Evolutionary conservation across 2,888 invertebrate genomes (phyloP).

Genomic region (Nematopogon swammerdamellus): DNA sequence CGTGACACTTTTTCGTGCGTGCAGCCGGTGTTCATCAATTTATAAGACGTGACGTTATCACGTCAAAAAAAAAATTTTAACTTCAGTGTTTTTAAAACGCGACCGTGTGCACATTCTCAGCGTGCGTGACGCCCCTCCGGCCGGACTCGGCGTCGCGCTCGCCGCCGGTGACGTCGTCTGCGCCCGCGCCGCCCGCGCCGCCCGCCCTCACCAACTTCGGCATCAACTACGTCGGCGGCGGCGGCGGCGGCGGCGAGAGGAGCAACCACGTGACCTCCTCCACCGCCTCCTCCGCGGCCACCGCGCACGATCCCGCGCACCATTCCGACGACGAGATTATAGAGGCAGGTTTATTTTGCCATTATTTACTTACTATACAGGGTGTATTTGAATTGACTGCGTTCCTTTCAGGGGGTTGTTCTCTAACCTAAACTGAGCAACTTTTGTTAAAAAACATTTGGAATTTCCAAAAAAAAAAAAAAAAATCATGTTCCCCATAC

Average conservation of each 20-base stretch:
- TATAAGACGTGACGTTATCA: too few species aligned
- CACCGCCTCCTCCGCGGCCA: constrained; percentile 14
- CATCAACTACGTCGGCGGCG: constrained; percentile 24
- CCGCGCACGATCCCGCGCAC: constrained; percentile 10
- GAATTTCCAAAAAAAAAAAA: too few species aligned
- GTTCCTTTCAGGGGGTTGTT: too few species aligned
- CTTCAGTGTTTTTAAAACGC: too few species aligned
- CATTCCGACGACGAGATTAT: constrained; percentile 38
- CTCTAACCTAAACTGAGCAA: too few species aligned
- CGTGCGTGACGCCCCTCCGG: constrained; percentile 19
- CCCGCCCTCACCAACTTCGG: constrained; percentile 31
- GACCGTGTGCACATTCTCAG: constrained; percentile 12
- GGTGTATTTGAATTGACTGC: too few species aligned
- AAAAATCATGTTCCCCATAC: too few species aligned
- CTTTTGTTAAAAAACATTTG: too few species aligned
- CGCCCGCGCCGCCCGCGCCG: constrained; percentile 4
- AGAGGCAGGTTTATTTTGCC: constrained; percentile 18
- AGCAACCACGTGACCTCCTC: constrained; percentile 16
- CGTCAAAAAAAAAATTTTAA: too few species aligned
- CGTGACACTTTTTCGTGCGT: too few species aligned
- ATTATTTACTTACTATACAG: too few species aligned
- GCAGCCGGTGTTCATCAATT: too few species aligned
- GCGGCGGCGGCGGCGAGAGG: not conserved
- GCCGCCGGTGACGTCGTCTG: constrained; percentile 9
- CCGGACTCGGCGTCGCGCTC: constrained; percentile 19